Evolutionary conservation across 2,113 vertebrate genomes (phyloP).

Genomic region (Antechinus flavipes): DNA sequence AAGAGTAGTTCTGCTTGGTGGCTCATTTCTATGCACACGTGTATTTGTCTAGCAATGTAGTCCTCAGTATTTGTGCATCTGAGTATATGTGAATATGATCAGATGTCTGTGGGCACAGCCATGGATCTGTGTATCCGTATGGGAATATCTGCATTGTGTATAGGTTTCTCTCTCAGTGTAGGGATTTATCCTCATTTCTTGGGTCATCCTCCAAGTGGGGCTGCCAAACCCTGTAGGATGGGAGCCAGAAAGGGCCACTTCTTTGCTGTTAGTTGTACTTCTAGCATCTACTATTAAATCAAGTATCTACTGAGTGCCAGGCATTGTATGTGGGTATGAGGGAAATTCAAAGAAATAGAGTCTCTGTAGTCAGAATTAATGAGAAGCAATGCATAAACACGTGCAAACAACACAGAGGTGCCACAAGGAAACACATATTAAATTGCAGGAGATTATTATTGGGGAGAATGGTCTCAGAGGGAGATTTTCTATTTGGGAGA

Average conservation of each 20-base stretch:
- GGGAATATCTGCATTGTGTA: not conserved
- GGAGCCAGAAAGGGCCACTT: not conserved
- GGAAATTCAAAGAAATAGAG: not conserved
- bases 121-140: not conserved
- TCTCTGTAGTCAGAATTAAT: not conserved
- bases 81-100: not conserved
- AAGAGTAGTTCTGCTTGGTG: not conserved
- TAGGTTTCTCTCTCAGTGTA: not conserved
- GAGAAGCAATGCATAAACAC: not conserved
- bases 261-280: not conserved
- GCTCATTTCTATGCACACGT: not conserved
- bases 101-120: not conserved
- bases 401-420: too few species aligned
- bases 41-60: not conserved
- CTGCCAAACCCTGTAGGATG: not conserved
- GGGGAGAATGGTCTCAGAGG: too few species aligned
- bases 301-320: not conserved
- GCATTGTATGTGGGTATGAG: not conserved
- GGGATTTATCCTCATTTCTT: not conserved
- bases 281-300: not conserved
- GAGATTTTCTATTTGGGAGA: too few species aligned
- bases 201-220: not conserved
- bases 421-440: too few species aligned
- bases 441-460: too few species aligned
- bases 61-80: not conserved